Evolutionary conservation across 2,113 vertebrate genomes (phyloP).

Genomic region (Haliaeetus leucogaster): DNA sequence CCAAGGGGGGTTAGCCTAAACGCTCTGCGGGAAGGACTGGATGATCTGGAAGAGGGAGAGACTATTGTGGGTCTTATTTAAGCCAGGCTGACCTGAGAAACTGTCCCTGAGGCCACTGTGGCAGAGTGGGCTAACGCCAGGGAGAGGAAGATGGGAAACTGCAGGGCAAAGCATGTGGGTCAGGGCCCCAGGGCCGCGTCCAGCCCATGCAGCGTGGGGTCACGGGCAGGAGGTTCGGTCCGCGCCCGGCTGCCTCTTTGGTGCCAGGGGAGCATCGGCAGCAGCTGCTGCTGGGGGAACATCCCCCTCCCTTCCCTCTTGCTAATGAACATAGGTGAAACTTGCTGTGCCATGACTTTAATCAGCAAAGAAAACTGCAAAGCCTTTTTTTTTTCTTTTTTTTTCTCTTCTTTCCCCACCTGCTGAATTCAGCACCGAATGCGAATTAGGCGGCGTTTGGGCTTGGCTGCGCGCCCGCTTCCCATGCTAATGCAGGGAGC

Average conservation of each 20-base stretch:
- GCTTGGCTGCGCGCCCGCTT: background rate
- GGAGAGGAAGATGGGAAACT: background rate
- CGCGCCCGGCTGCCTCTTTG: accelerated
- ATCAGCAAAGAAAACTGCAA: slow-evolving; percentile 59
- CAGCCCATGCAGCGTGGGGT: accelerated
- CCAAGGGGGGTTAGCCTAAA: accelerated
- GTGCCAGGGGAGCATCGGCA: background rate
- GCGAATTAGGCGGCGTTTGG: background rate
- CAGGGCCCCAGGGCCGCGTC: background rate
- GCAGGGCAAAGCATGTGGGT: background rate
- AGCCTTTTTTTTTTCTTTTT: slow-evolving; percentile 3
- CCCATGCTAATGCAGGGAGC: background rate
- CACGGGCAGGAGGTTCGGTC: background rate
- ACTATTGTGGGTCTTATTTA: background rate
- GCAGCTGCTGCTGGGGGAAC: slow-evolving; percentile 27
- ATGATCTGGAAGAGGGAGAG: background rate
- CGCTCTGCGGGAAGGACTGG: background rate
- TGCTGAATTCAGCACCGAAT: slow-evolving; percentile 43
- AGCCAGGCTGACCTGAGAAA: background rate
- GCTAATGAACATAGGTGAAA: slow-evolving; percentile 45
- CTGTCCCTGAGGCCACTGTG: background rate
- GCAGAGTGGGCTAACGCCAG: background rate
- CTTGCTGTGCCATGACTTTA: slow-evolving; percentile 61
- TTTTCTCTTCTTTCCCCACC: slow-evolving; percentile 1
- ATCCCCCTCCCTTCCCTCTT: background rate